phyloP scores from a whole-genome alignment of 1,140 invertebrate genomes.

The Drosophila eugracilis region DNA sequence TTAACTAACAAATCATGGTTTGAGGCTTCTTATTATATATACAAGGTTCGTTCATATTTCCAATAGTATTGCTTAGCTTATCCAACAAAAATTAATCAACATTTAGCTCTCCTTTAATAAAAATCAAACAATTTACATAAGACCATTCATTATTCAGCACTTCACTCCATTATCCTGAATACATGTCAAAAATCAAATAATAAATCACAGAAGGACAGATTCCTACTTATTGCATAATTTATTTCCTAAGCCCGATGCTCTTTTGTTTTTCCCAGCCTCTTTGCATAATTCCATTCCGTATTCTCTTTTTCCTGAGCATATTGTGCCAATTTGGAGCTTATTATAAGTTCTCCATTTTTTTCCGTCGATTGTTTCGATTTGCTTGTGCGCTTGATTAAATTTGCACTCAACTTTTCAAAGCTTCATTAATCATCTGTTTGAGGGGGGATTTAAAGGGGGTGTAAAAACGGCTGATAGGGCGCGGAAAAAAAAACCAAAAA shows the following conservation, averaged over 20 bases:
- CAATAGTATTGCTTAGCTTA: background rate
- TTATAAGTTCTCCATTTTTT: constrained; percentile 68
- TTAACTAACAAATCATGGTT: too few relatives aligned
- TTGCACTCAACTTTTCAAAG: constrained; percentile 70
- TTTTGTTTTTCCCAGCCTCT: constrained; percentile 33
- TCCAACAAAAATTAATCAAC: constrained; percentile 16
- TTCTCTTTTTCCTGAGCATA: constrained; percentile 44
- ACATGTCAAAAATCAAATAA: constrained; percentile 74
- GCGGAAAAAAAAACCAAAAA: constrained; percentile 37
- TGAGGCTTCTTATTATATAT: too few relatives aligned
- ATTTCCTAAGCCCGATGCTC: constrained; percentile 66
- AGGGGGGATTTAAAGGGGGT: constrained; percentile 1
- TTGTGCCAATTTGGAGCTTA: constrained; percentile 76
- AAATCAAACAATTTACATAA: constrained; percentile 47
- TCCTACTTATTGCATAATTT: constrained; percentile 58
- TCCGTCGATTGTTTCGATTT: constrained; percentile 65
- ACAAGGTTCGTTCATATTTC: background rate
- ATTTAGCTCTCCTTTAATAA: constrained; percentile 5
- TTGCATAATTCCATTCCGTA: constrained; percentile 33
- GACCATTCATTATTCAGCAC: constrained; percentile 57
- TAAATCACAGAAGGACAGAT: constrained; percentile 59
- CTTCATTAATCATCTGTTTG: constrained; percentile 77
- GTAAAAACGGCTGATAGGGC: constrained; percentile 8
- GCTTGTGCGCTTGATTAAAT: constrained; percentile 79
- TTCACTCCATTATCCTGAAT: constrained; percentile 19